Percentiles rank a stretch among this genome's conserved stretches.
These are phyloP conservation scores for Tiliacea citrago DNA, from an alignment of 2,888 invertebrate genomes.

Conservation along the genomic window DNA sequence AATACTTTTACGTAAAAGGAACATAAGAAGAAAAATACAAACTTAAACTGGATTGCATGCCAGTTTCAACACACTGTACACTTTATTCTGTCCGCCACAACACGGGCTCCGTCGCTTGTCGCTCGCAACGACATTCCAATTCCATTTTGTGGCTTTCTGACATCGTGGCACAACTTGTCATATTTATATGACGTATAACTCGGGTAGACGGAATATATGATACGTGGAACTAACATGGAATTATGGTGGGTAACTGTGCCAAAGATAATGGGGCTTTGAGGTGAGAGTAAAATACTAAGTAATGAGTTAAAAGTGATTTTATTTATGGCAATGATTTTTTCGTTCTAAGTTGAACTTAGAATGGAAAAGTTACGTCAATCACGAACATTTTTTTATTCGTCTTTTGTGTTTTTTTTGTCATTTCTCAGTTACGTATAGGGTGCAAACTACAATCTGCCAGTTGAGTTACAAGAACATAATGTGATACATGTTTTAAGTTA, in stretches of 20 bases:
- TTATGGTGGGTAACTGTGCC: constrained; percentile 40
- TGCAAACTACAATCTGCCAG: no score
- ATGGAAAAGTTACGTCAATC: no score
- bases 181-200: constrained; percentile 63
- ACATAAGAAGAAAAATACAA: constrained; percentile 52
- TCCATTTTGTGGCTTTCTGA: constrained; percentile 68
- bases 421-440: no score
- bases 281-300: background rate
- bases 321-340: background rate
- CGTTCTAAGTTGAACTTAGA: no score
- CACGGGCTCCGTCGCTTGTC: constrained; percentile 59
- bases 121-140: constrained; percentile 67
- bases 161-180: constrained; percentile 61
- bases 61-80: constrained; percentile 60
- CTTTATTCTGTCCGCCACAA: constrained; percentile 63
- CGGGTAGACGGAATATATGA: constrained; percentile 49
- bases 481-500: no score
- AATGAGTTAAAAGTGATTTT: background rate
- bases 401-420: no score
- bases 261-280: constrained; percentile 1
- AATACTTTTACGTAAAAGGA: constrained; percentile 35
- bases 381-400: no score
- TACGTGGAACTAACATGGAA: constrained; percentile 51
- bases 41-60: constrained; percentile 63
- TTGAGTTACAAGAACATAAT: no score